Evolutionary conservation across 2,113 vertebrate species (phyloP).

Genomic region (Cyanoramphus novaezelandiae): DNA sequence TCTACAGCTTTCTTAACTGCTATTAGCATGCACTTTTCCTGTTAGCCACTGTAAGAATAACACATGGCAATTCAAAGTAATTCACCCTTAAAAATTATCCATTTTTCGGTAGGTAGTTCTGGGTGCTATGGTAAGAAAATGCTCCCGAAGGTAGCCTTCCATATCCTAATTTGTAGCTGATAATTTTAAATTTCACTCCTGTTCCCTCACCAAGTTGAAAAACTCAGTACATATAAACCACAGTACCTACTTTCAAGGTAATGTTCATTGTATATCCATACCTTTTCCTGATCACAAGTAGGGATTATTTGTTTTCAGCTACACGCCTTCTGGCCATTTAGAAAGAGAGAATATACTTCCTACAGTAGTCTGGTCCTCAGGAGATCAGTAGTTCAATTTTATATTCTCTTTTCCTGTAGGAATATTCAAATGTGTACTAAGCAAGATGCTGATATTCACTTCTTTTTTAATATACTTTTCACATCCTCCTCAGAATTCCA

Average conservation of each 20-base stretch:
- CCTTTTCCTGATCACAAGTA: neutral
- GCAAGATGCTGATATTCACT: constrained; percentile 17
- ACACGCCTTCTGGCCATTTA: neutral
- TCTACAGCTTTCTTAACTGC: neutral
- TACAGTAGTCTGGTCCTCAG: neutral
- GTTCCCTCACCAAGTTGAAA: neutral
- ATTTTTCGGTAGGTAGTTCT: neutral
- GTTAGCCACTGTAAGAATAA: neutral
- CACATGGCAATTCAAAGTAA: neutral
- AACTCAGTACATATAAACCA: neutral
- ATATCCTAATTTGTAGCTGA: neutral
- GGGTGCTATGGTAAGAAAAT: neutral
- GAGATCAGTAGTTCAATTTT: constrained; percentile 39
- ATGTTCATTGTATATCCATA: neutral
- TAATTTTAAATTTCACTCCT: neutral
- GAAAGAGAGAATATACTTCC: neutral
- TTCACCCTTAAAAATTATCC: neutral
- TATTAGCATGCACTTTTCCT: neutral
- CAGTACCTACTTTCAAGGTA: neutral
- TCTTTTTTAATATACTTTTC: constrained; percentile 52
- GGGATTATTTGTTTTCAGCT: neutral
- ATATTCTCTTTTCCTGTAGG: constrained; percentile 22
- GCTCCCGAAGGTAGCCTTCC: neutral
- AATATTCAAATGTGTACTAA: constrained; percentile 44
- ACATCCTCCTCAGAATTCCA: constrained; percentile 37